Evolutionary conservation across 2,113 vertebrate species (phyloP).

Genomic region (Dissostichus mawsoni): DNA sequence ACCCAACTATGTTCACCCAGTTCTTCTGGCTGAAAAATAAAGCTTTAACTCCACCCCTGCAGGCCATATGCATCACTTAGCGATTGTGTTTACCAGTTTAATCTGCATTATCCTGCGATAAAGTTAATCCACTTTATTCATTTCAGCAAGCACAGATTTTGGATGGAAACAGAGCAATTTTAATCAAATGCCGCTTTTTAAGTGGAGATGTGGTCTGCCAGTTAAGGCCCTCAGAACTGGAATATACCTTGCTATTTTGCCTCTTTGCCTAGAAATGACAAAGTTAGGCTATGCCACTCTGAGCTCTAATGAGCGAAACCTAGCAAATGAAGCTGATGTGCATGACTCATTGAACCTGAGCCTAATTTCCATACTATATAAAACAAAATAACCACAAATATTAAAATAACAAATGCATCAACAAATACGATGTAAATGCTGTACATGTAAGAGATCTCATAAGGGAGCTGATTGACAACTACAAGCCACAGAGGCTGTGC

Average conservation of each 20-base stretch:
- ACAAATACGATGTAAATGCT: neutral
- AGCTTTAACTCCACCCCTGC: constrained; percentile 41
- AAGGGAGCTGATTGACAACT: constrained; percentile 17
- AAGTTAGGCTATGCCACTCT: constrained; percentile 24
- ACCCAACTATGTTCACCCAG: constrained; percentile 27
- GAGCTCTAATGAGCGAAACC: constrained; percentile 36
- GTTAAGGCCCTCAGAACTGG: constrained; percentile 54
- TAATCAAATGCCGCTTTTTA: constrained; percentile 79
- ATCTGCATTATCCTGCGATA: constrained; percentile 79
- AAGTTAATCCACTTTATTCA: constrained; percentile 82
- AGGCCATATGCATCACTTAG: constrained; percentile 73
- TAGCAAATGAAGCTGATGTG: constrained; percentile 37
- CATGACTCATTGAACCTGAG: neutral
- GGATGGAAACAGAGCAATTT: constrained; percentile 75
- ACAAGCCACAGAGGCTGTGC: neutral
- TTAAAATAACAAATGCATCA: neutral
- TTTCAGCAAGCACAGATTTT: constrained; percentile 76
- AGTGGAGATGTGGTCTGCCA: constrained; percentile 60
- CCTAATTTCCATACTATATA: neutral
- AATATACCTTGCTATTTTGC: constrained; percentile 63
- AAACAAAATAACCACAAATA: neutral
- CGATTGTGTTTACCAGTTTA: constrained; percentile 79
- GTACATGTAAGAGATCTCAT: neutral
- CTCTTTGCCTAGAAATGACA: constrained; percentile 40
- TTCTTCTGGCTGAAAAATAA: constrained; percentile 21